Evolutionary conservation across 1,140 invertebrate genomes (phyloP), one percentile per base, ranked within the genome.

Genomic region (Lordiphosa mommai): DNA sequence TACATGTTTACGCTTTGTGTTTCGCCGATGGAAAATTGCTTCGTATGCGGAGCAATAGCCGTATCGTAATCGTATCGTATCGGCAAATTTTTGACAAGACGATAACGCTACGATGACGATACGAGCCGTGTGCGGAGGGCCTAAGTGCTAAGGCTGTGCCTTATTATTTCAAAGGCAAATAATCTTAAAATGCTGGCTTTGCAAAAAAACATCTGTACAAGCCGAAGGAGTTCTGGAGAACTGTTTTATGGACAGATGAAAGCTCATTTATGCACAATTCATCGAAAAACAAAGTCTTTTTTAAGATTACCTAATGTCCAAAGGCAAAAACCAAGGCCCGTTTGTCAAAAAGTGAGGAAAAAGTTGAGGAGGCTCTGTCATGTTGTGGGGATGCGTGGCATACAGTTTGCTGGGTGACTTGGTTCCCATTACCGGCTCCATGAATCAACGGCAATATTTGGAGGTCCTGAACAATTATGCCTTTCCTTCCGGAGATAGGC

Each of bases 381-480:
- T 63, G 40, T 51, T 63, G 38, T 63, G 40, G 38, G 20, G 52
- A 57, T 46, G 40, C 16, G 17, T 47, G 2, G 33, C 40, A 2
- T 40, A 47, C 44, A 56, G 43, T 49, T 43, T 13, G 4, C 29
- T 55, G 50, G 44, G 43, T 34, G 36, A 29, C 50, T 61, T 63
- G 4, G 33, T 59, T 51, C 23, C 56, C 33, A 33, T 59, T 38
- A 32, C 34, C 32, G 47, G 53, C 12, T 52, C 37, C n/a, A 56
- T 63, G 55, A 58, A 64, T 30, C 48, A 52, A 33, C n/a, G 10
- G 1, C 13, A 41, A 52, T 65, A 59, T 58, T 48, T 64, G 13
- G 3, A 1, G 9, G 4, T 32, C 1, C 29, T 52, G 30, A 64
- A 58, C 29, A 17, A 58, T 13, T 23, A 46, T 13, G 29, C 33